These are phyloP conservation scores for Drosophila biarmipes DNA, from an alignment of 1,140 invertebrate genomes.

Conservation along the genomic window DNA sequence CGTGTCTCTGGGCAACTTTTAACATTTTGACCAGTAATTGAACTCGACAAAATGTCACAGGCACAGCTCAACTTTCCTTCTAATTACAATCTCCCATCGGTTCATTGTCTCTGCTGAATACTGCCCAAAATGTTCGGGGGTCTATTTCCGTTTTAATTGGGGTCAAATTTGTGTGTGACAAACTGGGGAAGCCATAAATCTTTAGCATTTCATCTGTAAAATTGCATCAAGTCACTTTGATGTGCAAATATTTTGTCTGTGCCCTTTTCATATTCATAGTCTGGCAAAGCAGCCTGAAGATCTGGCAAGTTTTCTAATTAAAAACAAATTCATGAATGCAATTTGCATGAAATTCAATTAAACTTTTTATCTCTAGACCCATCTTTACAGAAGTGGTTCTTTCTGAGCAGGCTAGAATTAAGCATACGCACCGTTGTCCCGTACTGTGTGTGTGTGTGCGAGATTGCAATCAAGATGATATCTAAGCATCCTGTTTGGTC, in stretches of 20 bases:
- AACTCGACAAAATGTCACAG: constrained; percentile 61
- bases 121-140: constrained; percentile 2
- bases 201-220: constrained; percentile 26
- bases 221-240: constrained; percentile 12
- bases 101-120: constrained; percentile 6
- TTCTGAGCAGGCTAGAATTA: constrained; percentile 32
- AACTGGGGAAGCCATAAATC: constrained; percentile 31
- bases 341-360: constrained; percentile 80
- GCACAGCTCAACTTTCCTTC: constrained; percentile 38
- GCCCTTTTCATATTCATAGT: constrained; percentile 30
- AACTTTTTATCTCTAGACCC: constrained; percentile 65
- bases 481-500: constrained; percentile 20
- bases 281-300: constrained; percentile 12
- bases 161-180: constrained; percentile 12
- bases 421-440: constrained; percentile 72
- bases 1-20: constrained; percentile 38
- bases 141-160: constrained; percentile 27
- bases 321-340: constrained; percentile 69
- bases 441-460: constrained; percentile 2
- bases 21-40: constrained; percentile 62
- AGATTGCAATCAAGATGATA: constrained; percentile 25
- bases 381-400: background rate
- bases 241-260: constrained; percentile 14
- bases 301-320: constrained; percentile 63
- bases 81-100: constrained; percentile 55